phyloP scores from a whole-genome alignment of 2,113 vertebrate genomes.

The Eulemur rufifrons region DNA sequence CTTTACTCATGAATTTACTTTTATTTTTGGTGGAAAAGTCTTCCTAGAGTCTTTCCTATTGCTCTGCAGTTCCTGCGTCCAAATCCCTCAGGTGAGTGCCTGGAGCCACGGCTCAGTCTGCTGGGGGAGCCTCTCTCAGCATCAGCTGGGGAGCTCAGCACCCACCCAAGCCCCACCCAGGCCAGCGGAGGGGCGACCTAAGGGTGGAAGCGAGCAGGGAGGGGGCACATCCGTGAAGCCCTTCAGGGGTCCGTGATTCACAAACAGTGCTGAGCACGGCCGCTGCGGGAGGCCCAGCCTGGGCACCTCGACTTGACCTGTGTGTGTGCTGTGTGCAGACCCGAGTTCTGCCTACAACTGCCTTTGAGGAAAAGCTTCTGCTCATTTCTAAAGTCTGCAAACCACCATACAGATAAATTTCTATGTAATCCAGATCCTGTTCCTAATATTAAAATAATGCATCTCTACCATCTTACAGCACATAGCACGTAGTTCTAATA shows the following conservation, averaged over 20 bases:
- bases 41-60: neutral
- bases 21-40: neutral
- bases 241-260: neutral
- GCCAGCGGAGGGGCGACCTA: neutral
- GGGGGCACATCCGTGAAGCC: neutral
- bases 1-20: neutral
- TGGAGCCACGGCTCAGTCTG: neutral
- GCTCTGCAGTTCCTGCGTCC: neutral
- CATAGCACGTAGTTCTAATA: neutral
- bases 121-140: neutral
- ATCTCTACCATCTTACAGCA: too few relatives aligned
- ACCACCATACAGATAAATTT: neutral
- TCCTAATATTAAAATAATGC: neutral
- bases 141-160: neutral
- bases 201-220: rapidly evolving
- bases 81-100: neutral
- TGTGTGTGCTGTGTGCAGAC: neutral
- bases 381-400: neutral
- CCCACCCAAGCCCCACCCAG: neutral
- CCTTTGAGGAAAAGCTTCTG: neutral
- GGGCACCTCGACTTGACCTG: neutral
- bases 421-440: neutral
- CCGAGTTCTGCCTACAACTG: neutral
- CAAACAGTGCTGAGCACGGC: neutral
- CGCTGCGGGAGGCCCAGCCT: neutral